Percentiles rank a stretch among this genome's conserved stretches.
phyloP scores from a whole-genome alignment of 2,113 vertebrate genomes.

The Oenanthe oenanthe region DNA sequence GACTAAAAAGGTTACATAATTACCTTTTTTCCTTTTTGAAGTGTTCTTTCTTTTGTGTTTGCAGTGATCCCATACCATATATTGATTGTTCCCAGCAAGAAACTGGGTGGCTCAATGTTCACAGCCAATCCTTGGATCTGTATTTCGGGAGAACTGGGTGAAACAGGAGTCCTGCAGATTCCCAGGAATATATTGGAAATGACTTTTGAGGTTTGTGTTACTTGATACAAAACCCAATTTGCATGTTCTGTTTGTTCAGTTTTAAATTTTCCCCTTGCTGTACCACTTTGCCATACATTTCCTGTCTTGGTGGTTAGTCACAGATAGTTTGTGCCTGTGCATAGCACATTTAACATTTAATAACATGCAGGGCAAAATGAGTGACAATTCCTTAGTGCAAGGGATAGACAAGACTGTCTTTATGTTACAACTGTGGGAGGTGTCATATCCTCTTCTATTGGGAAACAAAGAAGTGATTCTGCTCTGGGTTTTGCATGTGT shows the following conservation, averaged over 20 bases:
- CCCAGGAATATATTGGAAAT: constrained; percentile 94
- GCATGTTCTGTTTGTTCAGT: neutral
- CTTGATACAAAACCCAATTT: neutral
- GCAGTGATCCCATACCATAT: constrained; percentile 98
- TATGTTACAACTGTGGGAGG: neutral
- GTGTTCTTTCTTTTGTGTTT: constrained; percentile 22
- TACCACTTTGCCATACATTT: neutral
- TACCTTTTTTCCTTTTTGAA: neutral
- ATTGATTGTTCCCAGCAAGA: constrained; percentile 94
- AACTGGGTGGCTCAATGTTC: constrained; percentile 97
- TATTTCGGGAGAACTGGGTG: constrained; percentile 93
- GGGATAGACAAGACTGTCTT: neutral
- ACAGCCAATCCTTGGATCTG: constrained; percentile 99
- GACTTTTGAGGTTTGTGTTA: constrained; percentile 91
- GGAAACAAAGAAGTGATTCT: neutral
- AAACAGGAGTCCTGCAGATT: constrained; percentile 93
- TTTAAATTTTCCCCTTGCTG: neutral
- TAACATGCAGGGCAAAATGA: neutral
- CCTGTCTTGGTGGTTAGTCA: neutral
- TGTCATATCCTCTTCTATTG: neutral
- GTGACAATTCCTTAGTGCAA: neutral
- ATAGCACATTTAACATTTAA: neutral
- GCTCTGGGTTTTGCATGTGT: neutral
- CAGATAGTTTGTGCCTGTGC: neutral
- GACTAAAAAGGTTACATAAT: neutral